Conservation (phyloP, 2,888 invertebrate genomes). For the Cosmia trapezina region DNA sequence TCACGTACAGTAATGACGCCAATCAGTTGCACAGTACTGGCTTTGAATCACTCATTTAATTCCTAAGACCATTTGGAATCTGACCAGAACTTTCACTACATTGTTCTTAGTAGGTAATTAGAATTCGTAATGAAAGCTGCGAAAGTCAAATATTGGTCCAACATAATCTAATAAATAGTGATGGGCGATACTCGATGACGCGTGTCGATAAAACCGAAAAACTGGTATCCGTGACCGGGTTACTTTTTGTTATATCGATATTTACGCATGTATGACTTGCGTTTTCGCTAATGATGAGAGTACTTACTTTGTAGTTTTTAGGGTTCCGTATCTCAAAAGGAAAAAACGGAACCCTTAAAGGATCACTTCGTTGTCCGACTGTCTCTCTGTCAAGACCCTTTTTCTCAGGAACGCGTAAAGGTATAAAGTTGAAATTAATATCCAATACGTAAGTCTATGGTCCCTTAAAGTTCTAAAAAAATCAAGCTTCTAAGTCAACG, state of each 20-base stretch:
- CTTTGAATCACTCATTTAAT: constrained; percentile 53
- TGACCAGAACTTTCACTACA: constrained; percentile 74
- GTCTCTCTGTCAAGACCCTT: no score
- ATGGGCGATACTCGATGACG: constrained; percentile 50
- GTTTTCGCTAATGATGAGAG: constrained; percentile 38
- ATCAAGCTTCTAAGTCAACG: no score
- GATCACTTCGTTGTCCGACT: no score
- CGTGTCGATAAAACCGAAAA: constrained; percentile 45
- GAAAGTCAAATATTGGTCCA: constrained; percentile 59
- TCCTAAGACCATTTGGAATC: constrained; percentile 47
- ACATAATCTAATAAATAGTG: constrained; percentile 56
- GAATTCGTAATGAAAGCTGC: constrained; percentile 65
- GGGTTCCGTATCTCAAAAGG: no score
- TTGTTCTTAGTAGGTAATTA: constrained; percentile 73
- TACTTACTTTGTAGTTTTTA: constrained; percentile 29
- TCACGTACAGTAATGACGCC: constrained; percentile 45
- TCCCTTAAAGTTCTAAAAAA: no score
- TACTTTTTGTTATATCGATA: constrained; percentile 47
- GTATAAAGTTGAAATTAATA: no score
- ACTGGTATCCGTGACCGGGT: constrained; percentile 57
- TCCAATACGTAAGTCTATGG: no score
- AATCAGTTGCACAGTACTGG: constrained; percentile 38
- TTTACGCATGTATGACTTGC: constrained; percentile 57
- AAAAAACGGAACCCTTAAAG: no score
- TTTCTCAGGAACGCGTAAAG: no score